phyloP scores from a whole-genome alignment of 2,113 vertebrate species.

The Oryzias melastigma region DNA sequence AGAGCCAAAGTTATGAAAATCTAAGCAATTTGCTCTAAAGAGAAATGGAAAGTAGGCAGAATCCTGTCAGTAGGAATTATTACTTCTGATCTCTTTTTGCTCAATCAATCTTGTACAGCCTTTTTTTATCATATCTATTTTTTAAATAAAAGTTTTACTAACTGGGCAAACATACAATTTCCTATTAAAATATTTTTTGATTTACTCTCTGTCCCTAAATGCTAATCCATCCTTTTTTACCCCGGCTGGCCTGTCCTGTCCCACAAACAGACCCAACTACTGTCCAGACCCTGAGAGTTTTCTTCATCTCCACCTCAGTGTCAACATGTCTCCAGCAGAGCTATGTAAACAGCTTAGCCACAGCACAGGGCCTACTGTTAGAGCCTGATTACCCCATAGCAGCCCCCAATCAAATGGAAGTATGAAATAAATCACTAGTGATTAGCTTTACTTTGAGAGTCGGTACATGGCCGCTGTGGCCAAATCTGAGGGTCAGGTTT shows the following conservation, averaged over 20 bases:
- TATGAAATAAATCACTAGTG: conserved; percentile 76
- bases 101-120: no score
- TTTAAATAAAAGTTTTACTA: no score
- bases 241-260: conserved; percentile 30
- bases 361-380: conserved; percentile 68
- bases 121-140: no score
- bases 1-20: no score
- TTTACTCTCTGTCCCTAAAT: conserved; percentile 16
- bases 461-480: conserved; percentile 57
- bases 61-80: no score
- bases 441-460: conserved; percentile 51
- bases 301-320: conserved; percentile 48
- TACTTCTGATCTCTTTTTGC: no score
- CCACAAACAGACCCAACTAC: conserved; percentile 36
- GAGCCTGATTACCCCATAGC: conserved; percentile 68
- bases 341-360: conserved; percentile 72
- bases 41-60: no score
- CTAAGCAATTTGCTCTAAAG: no score
- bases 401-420: conserved; percentile 69
- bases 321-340: conserved; percentile 67
- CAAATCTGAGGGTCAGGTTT: conserved; percentile 60
- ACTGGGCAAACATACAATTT: no score
- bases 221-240: conserved; percentile 19
- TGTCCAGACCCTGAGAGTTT: conserved; percentile 53
- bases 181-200: background rate